A percentile compares a stretch with the other conserved stretches of the same genome.
Conservation (phyloP, 2,888 invertebrate species). For the Acrocera orbiculus region DNA sequence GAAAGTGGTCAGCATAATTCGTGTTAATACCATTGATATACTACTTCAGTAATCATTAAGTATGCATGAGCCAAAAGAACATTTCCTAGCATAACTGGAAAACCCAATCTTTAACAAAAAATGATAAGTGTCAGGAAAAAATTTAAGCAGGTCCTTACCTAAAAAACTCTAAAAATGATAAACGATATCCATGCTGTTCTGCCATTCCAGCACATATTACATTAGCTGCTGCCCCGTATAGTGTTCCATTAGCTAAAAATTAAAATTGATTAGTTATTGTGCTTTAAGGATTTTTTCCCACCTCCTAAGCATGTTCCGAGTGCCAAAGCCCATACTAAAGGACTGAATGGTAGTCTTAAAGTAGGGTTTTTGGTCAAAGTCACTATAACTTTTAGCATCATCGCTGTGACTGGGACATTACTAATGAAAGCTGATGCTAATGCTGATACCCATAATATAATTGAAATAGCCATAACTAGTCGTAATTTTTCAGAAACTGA, state of each 20-base stretch:
- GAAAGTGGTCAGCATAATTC: too few species aligned
- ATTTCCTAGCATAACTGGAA: constrained; percentile 66
- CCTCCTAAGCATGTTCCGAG: constrained; percentile 83
- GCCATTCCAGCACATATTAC: constrained; percentile 84
- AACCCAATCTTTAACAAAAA: constrained; percentile 45
- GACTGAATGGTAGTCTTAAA: constrained; percentile 54
- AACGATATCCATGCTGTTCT: constrained; percentile 77
- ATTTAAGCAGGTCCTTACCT: constrained; percentile 34
- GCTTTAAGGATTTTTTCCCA: too few species aligned
- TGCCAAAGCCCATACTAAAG: constrained; percentile 69
- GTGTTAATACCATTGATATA: constrained; percentile 44
- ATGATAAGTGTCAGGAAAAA: neutral
- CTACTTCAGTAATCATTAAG: constrained; percentile 50
- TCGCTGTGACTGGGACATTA: constrained; percentile 79
- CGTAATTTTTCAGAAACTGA: constrained; percentile 44
- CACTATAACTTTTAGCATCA: constrained; percentile 72
- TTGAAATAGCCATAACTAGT: constrained; percentile 53
- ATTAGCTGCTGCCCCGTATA: constrained; percentile 81
- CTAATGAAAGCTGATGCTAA: constrained; percentile 75
- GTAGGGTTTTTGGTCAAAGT: constrained; percentile 48
- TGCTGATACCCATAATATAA: constrained; percentile 77
- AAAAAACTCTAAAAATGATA: constrained; percentile 68
- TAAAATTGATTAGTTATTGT: neutral
- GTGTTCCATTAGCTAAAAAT: constrained; percentile 61
- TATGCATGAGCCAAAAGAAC: constrained; percentile 48